Percentiles rank a stretch among this genome's conserved stretches.
Conservation (phyloP, 2,113 vertebrate species). For the Zapornia atra region DNA sequence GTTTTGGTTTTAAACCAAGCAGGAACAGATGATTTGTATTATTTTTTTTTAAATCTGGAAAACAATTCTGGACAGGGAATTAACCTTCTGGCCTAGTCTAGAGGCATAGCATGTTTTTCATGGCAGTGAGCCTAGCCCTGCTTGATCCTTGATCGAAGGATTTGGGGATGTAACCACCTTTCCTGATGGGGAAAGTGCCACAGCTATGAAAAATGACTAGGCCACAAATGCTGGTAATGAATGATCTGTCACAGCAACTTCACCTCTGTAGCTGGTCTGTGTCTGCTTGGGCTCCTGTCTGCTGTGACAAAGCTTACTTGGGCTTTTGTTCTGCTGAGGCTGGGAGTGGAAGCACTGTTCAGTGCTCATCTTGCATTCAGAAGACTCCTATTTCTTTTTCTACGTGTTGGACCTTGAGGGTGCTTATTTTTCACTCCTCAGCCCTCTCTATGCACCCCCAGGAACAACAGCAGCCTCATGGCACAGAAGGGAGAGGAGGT, state of each 20-base stretch:
- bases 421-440: background rate
- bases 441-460: too few relatives aligned
- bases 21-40: background rate
- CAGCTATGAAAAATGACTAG: background rate
- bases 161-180: background rate
- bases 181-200: background rate
- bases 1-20: background rate
- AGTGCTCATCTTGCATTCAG: background rate
- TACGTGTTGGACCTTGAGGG: background rate
- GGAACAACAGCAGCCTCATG: accelerated
- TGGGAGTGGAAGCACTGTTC: background rate
- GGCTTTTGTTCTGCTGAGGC: background rate
- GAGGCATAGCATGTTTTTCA: background rate
- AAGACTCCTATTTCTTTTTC: background rate
- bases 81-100: background rate
- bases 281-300: background rate
- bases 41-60: background rate
- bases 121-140: background rate
- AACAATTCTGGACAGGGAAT: background rate
- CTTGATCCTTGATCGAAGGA: background rate
- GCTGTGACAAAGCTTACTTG: background rate
- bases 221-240: background rate
- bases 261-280: background rate
- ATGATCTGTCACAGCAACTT: background rate
- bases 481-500: background rate